A percentile compares a stretch with the other conserved stretches of the same genome.
Conservation (phyloP, 2,797 vertebrate genomes). For the Pipistrellus kuhlii region DNA sequence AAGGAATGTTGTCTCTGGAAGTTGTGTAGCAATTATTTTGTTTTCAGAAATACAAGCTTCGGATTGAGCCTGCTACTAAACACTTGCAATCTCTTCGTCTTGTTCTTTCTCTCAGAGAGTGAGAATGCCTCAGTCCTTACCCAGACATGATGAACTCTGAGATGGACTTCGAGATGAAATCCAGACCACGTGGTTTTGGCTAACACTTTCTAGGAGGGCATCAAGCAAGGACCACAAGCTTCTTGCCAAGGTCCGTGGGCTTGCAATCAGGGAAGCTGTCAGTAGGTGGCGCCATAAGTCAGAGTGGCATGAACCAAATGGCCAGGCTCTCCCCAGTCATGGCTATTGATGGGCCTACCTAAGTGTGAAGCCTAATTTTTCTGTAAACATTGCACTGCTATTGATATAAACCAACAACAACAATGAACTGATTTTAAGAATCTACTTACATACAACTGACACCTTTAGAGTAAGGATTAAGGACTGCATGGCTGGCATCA, state of each 20-base stretch:
- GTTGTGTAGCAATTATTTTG: background rate
- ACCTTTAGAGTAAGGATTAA: conserved; percentile 12
- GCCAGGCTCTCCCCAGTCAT: background rate
- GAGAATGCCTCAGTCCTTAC: background rate
- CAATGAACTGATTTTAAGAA: background rate
- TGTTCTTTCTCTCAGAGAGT: background rate
- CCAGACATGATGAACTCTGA: background rate
- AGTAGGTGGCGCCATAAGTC: background rate
- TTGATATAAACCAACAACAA: background rate
- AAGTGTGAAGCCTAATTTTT: background rate
- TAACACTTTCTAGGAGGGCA: background rate
- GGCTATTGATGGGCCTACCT: background rate
- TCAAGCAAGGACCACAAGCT: background rate
- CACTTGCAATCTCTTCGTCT: background rate
- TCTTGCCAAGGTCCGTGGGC: background rate
- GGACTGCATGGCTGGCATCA: background rate
- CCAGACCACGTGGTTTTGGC: background rate
- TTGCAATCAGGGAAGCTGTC: conserved; percentile 11
- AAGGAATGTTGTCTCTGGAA: background rate
- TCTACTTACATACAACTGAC: background rate
- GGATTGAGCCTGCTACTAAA: background rate
- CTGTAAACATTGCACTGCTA: background rate
- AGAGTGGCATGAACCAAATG: fast-evolving
- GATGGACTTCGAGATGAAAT: background rate
- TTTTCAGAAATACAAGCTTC: background rate